phyloP scores from a whole-genome alignment of 2,888 invertebrate genomes.

The Pyrocoelia pectoralis region DNA sequence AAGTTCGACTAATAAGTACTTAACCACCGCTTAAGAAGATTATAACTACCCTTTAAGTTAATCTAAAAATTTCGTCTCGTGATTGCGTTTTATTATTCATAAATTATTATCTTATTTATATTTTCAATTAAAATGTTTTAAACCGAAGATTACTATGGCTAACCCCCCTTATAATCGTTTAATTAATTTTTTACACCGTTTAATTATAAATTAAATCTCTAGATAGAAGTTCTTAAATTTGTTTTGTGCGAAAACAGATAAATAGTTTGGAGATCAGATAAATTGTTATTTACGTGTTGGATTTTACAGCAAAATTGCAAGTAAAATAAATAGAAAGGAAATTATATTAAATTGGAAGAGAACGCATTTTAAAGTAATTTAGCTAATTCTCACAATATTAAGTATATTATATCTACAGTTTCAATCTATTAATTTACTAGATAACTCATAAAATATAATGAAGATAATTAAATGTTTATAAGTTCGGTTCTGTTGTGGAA shows the following conservation, averaged over 20 bases:
- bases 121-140: not conserved
- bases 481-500: constrained; percentile 23
- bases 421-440: constrained; percentile 10
- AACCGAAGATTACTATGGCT: not conserved
- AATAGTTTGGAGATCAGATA: not conserved
- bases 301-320: no score
- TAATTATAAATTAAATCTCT: no score
- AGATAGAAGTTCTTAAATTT: not conserved
- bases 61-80: no score
- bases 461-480: constrained; percentile 18
- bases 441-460: constrained; percentile 11
- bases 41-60: no score
- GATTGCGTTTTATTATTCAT: not conserved
- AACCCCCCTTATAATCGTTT: not conserved
- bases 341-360: not conserved
- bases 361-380: not conserved
- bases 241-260: not conserved
- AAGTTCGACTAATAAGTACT: no score
- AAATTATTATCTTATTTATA: not conserved
- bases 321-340: not conserved
- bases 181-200: constrained; percentile 1
- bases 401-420: not conserved
- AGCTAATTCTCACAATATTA: not conserved
- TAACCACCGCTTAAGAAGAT: no score
- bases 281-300: not conserved